A percentile compares a stretch with the other conserved stretches of the same genome.
Conservation (phyloP, 1,140 invertebrate genomes). For the Asobara japonica region DNA sequence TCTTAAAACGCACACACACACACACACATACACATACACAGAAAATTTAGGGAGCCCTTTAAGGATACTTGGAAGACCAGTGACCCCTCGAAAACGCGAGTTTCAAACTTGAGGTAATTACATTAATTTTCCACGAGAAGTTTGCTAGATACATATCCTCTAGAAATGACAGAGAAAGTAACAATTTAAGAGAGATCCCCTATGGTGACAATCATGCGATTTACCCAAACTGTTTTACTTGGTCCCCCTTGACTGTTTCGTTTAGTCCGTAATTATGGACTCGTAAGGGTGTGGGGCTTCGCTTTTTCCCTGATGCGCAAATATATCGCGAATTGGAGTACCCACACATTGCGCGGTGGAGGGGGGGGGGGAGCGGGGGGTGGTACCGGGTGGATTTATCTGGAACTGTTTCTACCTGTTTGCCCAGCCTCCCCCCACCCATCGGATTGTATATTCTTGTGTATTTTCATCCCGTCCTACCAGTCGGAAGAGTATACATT, state of each 20-base stretch:
- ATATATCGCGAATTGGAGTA: neutral
- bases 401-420: neutral
- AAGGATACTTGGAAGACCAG: too few relatives aligned
- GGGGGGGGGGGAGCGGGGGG: neutral
- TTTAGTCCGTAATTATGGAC: neutral
- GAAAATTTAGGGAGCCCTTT: too few relatives aligned
- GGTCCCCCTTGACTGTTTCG: neutral
- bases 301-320: neutral
- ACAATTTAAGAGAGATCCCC: too few relatives aligned
- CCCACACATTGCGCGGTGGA: neutral
- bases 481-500: neutral
- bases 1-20: too few relatives aligned
- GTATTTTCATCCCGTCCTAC: slow-evolving; percentile 14
- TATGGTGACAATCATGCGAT: too few relatives aligned
- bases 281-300: neutral
- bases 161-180: too few relatives aligned
- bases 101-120: too few relatives aligned
- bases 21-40: too few relatives aligned
- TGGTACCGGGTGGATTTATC: neutral
- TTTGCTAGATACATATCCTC: too few relatives aligned
- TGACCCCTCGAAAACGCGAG: too few relatives aligned
- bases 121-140: too few relatives aligned
- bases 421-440: neutral
- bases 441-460: slow-evolving; percentile 17
- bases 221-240: too few relatives aligned